Conservation (phyloP, 2,113 vertebrate genomes). For the Xyliphius kryptos region DNA sequence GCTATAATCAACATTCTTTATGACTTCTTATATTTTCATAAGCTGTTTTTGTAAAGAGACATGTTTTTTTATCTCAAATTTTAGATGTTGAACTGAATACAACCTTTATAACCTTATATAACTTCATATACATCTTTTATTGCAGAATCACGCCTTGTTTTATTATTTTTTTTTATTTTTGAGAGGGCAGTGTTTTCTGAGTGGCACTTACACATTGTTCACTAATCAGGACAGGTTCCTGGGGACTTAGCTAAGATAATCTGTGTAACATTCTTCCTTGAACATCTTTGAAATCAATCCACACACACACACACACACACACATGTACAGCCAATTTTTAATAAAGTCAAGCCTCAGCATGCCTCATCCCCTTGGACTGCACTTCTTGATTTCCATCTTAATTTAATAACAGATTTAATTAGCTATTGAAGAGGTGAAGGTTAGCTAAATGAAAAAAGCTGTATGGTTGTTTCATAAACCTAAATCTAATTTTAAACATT, state of each 20-base stretch:
- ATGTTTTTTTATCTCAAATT: too few species aligned
- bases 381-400: slow-evolving; percentile 30
- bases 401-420: slow-evolving; percentile 41
- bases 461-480: slow-evolving; percentile 14
- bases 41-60: too few species aligned
- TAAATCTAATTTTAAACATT: neutral
- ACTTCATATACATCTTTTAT: too few species aligned
- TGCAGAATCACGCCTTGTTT: too few species aligned
- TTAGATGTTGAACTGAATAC: too few species aligned
- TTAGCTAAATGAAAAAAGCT: slow-evolving; percentile 4
- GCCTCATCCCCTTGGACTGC: slow-evolving; percentile 12
- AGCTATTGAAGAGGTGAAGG: slow-evolving; percentile 31
- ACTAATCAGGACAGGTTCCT: slow-evolving; percentile 12
- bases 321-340: slow-evolving; percentile 26
- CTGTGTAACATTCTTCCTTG: slow-evolving; percentile 5
- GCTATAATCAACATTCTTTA: too few species aligned
- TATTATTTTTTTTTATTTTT: too few species aligned
- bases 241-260: slow-evolving; percentile 8
- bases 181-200: too few species aligned
- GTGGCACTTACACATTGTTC: too few species aligned
- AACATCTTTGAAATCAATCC: slow-evolving; percentile 31
- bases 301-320: slow-evolving; percentile 11
- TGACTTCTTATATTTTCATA: too few species aligned
- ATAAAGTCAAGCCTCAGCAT: slow-evolving; percentile 31
- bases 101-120: too few species aligned